Evolutionary conservation across 1,140 invertebrate genomes (phyloP).

Genomic region (Akabosia matsudoensis): DNA sequence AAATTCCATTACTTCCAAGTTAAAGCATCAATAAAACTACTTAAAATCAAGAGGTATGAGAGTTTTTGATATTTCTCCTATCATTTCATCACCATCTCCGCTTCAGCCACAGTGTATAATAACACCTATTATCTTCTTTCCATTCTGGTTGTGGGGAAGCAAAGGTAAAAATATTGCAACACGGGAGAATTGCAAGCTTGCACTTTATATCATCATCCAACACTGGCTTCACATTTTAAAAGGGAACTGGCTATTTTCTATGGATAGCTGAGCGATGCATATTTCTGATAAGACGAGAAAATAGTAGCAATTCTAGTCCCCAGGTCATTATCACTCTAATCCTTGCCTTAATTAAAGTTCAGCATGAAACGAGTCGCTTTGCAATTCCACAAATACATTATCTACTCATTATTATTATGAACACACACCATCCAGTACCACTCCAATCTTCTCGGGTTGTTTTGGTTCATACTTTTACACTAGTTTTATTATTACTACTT

Average conservation of each 20-base stretch:
- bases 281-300: neutral
- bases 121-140: too few species aligned
- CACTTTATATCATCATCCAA: neutral
- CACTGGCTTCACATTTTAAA: too few species aligned
- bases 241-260: neutral
- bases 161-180: too few species aligned
- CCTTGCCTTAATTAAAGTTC: constrained; percentile 7
- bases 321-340: constrained; percentile 8
- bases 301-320: neutral
- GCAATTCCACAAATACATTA: too few species aligned
- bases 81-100: too few species aligned
- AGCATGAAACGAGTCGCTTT: neutral
- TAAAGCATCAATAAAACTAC: too few species aligned
- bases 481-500: neutral
- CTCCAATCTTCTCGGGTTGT: neutral
- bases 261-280: neutral
- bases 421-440: neutral
- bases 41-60: too few species aligned
- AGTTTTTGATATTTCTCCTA: too few species aligned
- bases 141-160: too few species aligned
- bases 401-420: too few species aligned
- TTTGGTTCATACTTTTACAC: neutral
- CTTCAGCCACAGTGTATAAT: too few species aligned
- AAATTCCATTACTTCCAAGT: too few species aligned
- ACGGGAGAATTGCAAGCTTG: neutral